Evolutionary conservation across 2,888 invertebrate species (phyloP).

Genomic region (Metacarcinus magister): DNA sequence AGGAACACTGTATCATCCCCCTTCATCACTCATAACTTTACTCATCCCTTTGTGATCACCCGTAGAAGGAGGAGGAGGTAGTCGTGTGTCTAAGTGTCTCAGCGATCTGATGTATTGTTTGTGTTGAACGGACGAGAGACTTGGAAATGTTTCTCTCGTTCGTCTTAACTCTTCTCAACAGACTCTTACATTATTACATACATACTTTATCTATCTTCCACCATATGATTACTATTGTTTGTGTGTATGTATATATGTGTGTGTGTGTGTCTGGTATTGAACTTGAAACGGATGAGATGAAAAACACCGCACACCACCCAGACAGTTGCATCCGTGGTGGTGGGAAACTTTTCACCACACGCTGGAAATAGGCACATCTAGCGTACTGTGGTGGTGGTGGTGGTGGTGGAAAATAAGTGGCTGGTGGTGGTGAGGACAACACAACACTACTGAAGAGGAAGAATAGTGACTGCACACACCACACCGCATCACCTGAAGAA

Average conservation of each 20-base stretch:
- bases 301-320: no score
- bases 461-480: not conserved
- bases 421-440: not conserved
- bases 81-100: not conserved
- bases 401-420: not conserved
- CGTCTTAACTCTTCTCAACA: no score
- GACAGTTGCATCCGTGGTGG: no score
- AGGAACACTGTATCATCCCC: not conserved
- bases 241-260: not conserved
- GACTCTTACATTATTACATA: not conserved
- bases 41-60: not conserved
- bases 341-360: no score
- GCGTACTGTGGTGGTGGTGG: not conserved
- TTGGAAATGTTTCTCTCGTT: no score
- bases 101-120: not conserved
- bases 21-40: not conserved
- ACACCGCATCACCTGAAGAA: no score
- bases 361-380: not conserved
- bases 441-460: not conserved
- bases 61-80: not conserved
- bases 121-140: not conserved
- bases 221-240: not conserved
- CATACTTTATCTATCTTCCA: not conserved
- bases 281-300: not conserved
- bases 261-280: not conserved